These are phyloP conservation scores for Ricordea florida DNA, from an alignment of 92 coral and sea anemone genomes.

Conservation along the genomic window DNA sequence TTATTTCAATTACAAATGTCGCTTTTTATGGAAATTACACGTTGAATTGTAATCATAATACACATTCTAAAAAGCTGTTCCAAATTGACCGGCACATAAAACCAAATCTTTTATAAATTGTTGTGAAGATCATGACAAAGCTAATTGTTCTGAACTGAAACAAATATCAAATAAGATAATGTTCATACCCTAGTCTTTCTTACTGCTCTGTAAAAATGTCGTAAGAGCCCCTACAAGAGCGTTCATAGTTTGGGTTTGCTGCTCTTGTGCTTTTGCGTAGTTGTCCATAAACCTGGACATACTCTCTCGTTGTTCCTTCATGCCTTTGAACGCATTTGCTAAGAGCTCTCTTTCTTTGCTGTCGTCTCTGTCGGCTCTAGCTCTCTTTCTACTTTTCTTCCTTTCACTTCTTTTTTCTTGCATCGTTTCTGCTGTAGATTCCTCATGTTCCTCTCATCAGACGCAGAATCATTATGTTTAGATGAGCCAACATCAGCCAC, in stretches of 20 bases:
- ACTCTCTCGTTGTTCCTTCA: neutral
- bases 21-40: no score
- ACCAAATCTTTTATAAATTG: no score
- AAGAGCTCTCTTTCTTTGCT: neutral
- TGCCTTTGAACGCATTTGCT: neutral
- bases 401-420: neutral
- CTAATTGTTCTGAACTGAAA: no score
- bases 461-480: neutral
- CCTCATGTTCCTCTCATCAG: neutral
- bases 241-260: conserved; percentile 22
- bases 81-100: no score
- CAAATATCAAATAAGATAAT: no score
- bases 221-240: no score
- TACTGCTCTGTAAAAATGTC: no score
- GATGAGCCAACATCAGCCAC: neutral
- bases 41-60: no score
- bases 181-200: no score
- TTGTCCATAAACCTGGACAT: conserved; percentile 18
- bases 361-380: neutral
- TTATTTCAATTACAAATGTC: neutral
- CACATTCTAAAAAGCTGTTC: no score
- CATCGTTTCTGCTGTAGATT: neutral
- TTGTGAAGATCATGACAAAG: no score
- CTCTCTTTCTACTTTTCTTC: neutral
- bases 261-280: conserved; percentile 5